A percentile compares a stretch with the other conserved stretches of the same genome.
phyloP scores from a whole-genome alignment of 2,888 invertebrate species.

The Trissoscelio sp. region DNA sequence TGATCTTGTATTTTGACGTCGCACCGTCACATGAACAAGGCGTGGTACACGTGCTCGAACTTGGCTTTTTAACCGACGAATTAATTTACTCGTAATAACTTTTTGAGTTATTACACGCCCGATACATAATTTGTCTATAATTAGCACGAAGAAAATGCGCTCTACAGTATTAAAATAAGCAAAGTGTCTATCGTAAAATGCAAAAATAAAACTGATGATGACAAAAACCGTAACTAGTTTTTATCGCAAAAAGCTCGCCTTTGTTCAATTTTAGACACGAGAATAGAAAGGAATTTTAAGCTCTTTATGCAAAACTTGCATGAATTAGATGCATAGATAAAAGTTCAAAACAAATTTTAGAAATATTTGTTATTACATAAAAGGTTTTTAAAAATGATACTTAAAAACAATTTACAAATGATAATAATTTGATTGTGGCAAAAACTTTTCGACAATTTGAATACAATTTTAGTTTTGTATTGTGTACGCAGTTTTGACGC shows the following conservation, averaged over 20 bases:
- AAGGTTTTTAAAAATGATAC: too few relatives aligned
- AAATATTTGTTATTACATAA: background rate
- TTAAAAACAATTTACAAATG: too few relatives aligned
- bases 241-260: background rate
- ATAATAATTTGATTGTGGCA: too few relatives aligned
- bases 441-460: too few relatives aligned
- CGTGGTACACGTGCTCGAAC: conserved; percentile 26
- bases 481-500: background rate
- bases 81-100: conserved; percentile 24
- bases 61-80: background rate
- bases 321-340: background rate
- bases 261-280: background rate
- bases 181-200: background rate
- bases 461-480: background rate
- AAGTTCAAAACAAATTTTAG: background rate
- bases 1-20: conserved; percentile 26
- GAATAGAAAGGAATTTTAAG: background rate
- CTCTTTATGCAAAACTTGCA: background rate
- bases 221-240: background rate
- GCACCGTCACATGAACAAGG: conserved; percentile 36
- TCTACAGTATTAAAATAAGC: background rate
- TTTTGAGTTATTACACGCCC: background rate
- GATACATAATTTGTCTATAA: conserved; percentile 12
- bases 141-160: background rate
- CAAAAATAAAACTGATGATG: background rate